Evolutionary conservation across 1,140 invertebrate genomes (phyloP), one percentile per base, ranked within the genome.

Genomic region (Neotoxoptera formosana): DNA sequence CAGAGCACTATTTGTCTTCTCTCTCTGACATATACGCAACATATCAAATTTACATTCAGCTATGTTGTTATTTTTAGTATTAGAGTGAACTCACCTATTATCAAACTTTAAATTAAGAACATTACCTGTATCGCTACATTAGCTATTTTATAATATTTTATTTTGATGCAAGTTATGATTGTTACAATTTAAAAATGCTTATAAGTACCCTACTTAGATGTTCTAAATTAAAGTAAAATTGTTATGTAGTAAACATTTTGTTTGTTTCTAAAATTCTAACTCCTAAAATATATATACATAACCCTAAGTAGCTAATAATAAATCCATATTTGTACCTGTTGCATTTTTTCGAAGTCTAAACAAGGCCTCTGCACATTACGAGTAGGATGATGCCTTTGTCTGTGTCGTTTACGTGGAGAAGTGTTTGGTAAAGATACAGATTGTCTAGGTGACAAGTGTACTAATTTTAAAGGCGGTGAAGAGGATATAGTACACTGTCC

Each of bases 301-400:
- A 34, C 41, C 45, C 8, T 30, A 25, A 56, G 7, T 17, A 48
- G 7, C 25, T 53, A 90, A 90, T 90, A 94, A 87, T 83, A 86
- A 86, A 76, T 36, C 36, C 36, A 41, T 76, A 94, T 81, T 94
- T 95, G 95, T 96, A 98, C 97, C 97, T 98, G 97, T 96, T 98
- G 98, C 98, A 99, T 99, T 96, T 99, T 99, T 96, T 99, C 98
- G 95, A 99, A 99, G 96, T 99, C 98, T 95, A 99, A 96, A 95
- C 97, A 98, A 94, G 98, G 98, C 95, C 98, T 96, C 95, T 97
- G 97, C 94, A 96, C 96, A 94, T 96, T 95, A 94, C 96, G 96
- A 93, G 96, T 95, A 96, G 96, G 94, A 95, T 95, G 94, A 94
- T 95, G 94, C 94, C 95, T 94, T 36, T 93, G 91, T 76, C 93